Base-by-base conservation (phyloP, 2,888 invertebrate genomes). In the Andrena chrysosceles region DNA sequence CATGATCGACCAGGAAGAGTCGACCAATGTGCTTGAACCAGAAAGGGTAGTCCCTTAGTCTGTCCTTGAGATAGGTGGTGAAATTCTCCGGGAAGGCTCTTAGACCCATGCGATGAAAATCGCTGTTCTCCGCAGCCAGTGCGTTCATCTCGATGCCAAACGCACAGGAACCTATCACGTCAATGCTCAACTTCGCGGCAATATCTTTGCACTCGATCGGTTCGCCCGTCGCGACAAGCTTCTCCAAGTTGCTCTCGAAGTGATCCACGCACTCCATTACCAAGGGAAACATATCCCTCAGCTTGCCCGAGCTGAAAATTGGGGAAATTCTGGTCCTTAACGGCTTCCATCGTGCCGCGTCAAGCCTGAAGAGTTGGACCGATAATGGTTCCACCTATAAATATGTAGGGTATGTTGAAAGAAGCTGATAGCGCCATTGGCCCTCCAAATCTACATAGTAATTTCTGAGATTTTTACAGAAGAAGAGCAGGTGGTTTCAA, bases 301-400 rank as follows among this genome's bases (percentile, higher is more conserved):
- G 91, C 88, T 95, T 95, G 6, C 94, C 95, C 0, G 94, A 94
- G 1, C 95, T 94, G 85, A 95, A 95, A 1, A 93, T 92, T 0
- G 95, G 94, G 0, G 94, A 94, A 7, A 95, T 83, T 72, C 94
- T 94, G 1, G 91, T 87, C 20, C 95, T 91, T 20, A 95, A 89
- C 2, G 92, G 92, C 52, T 94, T 93, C 95, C 95, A 95, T 73
- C 93, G 92, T 10, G 89, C 86, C 0, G 93, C 92, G n/a, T 93
- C 92, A 54, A 94, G 85, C 42, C 88, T 90, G 54, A 94, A 91
- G 10, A 95, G 84, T 84, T 76, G 70, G n/a, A 54, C 26, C 2
- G 70, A 63, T 7, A 76, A 26, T 35, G 76, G 76, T 31, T 76
- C 76, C 6, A 31, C n/a, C 76, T 76, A 16, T 23, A 62, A 33